phyloP scores from a whole-genome alignment of 2,888 invertebrate species.

The Philopedon plagiatum region DNA sequence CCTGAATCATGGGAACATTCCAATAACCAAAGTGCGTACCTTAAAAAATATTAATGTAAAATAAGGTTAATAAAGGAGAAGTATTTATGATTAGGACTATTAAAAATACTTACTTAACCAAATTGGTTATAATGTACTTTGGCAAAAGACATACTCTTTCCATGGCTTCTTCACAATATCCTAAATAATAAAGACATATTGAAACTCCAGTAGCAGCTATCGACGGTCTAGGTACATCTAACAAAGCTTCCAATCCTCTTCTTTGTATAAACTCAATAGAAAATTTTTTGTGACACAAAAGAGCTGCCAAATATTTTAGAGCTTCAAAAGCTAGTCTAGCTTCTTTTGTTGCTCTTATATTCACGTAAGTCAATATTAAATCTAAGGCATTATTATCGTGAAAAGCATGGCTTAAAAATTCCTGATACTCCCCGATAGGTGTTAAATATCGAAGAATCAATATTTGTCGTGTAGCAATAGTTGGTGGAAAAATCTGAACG shows the following conservation, averaged over 20 bases:
- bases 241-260: constrained; percentile 87
- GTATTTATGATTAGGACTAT: too few relatives aligned
- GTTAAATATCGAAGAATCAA: constrained; percentile 94
- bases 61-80: too few relatives aligned
- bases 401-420: constrained; percentile 94
- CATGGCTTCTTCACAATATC: constrained; percentile 98
- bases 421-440: constrained; percentile 98
- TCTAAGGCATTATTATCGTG: constrained; percentile 90
- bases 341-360: constrained; percentile 89
- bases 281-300: constrained; percentile 98
- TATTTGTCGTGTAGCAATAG: constrained; percentile 90
- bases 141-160: constrained; percentile 93
- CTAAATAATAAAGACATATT: constrained; percentile 95
- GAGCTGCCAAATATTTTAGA: constrained; percentile 92
- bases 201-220: constrained; percentile 97
- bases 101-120: constrained; percentile 76
- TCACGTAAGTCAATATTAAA: constrained; percentile 91
- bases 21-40: constrained; percentile 94
- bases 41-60: constrained; percentile 66
- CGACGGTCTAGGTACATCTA: constrained; percentile 93
- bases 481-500: constrained; percentile 92
- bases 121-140: constrained; percentile 80
- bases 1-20: constrained; percentile 96
- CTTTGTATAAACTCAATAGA: constrained; percentile 94
- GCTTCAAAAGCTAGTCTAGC: constrained; percentile 97